A percentile compares a stretch with the other conserved stretches of the same genome.
Evolutionary conservation across 2,797 vertebrate genomes (phyloP).

Genomic region (Melanotaenia maccullochi): DNA sequence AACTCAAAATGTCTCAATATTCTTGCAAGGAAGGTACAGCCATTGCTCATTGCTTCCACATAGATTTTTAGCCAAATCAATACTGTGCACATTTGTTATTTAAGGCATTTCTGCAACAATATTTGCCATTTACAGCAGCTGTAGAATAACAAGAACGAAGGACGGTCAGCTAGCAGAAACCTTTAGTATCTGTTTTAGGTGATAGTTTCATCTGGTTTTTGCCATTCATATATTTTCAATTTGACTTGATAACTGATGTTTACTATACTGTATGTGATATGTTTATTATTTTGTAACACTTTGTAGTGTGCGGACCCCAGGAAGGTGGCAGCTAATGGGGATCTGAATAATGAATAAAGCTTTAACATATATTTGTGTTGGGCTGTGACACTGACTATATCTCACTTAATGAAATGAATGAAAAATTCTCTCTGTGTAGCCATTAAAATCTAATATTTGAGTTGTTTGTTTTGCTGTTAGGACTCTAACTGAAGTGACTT

Average conservation of each 20-base stretch:
- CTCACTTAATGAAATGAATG: constrained; percentile 65
- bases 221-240: background rate
- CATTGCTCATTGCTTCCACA: background rate
- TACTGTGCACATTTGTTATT: background rate
- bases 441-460: constrained; percentile 45
- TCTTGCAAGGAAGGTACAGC: background rate
- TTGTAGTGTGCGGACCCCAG: background rate
- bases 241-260: background rate
- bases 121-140: constrained; percentile 13
- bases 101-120: background rate
- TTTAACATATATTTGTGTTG: background rate
- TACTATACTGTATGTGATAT: background rate
- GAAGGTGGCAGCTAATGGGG: background rate
- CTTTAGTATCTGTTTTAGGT: constrained; percentile 14
- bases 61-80: background rate
- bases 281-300: background rate
- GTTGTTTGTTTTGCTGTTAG: constrained; percentile 20
- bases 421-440: constrained; percentile 28
- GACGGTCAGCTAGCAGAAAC: constrained; percentile 32
- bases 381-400: constrained; percentile 45
- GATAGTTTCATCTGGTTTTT: background rate
- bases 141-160: constrained; percentile 22
- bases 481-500: constrained; percentile 25
- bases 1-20: background rate
- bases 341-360: background rate